Conservation (phyloP, 2,797 vertebrate genomes). For the Bradypus variegatus region DNA sequence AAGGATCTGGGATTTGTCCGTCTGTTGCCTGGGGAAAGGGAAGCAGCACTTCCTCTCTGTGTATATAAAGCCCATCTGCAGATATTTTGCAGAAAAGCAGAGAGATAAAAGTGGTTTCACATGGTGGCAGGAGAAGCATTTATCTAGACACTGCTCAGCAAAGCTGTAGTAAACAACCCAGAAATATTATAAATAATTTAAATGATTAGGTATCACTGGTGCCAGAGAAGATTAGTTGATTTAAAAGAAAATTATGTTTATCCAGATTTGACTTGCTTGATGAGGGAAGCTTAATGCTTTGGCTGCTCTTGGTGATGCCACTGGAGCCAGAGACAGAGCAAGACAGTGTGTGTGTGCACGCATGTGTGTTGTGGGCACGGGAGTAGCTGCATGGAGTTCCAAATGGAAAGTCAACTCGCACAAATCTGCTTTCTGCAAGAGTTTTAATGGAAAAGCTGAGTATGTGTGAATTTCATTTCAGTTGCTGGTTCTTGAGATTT, state of each 20-base stretch:
- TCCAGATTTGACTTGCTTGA: not conserved
- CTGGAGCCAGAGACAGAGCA: no score
- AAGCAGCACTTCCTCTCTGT: not conserved
- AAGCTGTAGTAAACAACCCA: not conserved
- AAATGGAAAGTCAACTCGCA: no score
- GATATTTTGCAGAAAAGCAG: not conserved
- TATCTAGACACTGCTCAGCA: not conserved
- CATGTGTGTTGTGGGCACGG: not conserved
- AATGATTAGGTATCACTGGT: not conserved
- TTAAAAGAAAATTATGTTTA: slow-evolving; percentile 1
- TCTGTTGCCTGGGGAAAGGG: not conserved
- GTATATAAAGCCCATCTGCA: not conserved
- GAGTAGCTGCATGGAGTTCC: fast-evolving
- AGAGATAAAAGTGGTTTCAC: not conserved
- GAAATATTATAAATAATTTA: not conserved
- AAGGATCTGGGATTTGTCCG: not conserved
- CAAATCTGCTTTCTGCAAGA: not conserved
- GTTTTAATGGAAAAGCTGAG: not conserved
- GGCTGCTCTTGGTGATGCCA: not conserved
- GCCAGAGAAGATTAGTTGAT: not conserved
- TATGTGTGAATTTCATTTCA: not conserved
- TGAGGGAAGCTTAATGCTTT: not conserved
- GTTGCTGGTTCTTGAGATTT: not conserved
- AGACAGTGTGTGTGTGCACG: not conserved
- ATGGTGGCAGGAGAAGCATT: not conserved